Percentiles rank a stretch among this genome's conserved stretches.
Evolutionary conservation across 2,888 invertebrate species (phyloP).

Genomic region (Apamea epomidion): DNA sequence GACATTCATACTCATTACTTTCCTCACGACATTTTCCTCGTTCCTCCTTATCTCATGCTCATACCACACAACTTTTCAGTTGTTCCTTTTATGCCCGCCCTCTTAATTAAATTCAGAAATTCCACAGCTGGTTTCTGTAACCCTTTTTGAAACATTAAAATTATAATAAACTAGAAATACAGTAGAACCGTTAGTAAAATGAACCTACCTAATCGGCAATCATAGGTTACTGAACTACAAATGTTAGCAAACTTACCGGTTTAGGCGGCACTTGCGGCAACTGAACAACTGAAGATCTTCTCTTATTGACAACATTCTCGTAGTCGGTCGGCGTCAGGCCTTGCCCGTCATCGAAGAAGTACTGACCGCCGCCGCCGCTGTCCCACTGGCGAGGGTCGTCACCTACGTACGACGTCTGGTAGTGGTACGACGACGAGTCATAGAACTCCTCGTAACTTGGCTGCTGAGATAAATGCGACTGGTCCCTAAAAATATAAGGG

Average conservation of each 20-base stretch:
- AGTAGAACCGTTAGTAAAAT: too few species aligned
- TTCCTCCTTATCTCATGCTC: too few species aligned
- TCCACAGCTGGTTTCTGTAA: too few species aligned
- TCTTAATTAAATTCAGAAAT: too few species aligned
- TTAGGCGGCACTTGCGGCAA: conserved; percentile 88
- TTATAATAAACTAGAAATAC: too few species aligned
- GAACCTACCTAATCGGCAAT: too few species aligned
- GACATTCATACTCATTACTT: too few species aligned
- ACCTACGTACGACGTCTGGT: conserved; percentile 88
- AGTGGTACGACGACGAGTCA: conserved; percentile 92
- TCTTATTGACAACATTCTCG: conserved; percentile 90
- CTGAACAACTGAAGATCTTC: conserved; percentile 88
- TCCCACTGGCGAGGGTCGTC: conserved; percentile 94
- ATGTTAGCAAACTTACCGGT: conserved; percentile 72
- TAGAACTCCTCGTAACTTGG: conserved; percentile 92
- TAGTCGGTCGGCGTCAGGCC: conserved; percentile 89
- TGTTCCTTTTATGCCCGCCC: too few species aligned
- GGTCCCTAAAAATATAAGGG: conserved; percentile 82
- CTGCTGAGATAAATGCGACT: conserved; percentile 87
- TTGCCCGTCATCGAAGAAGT: conserved; percentile 83
- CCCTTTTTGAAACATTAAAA: too few species aligned
- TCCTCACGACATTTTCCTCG: too few species aligned
- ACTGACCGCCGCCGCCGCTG: conserved; percentile 93
- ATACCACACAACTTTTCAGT: too few species aligned
- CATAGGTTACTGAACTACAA: too few species aligned